Evolutionary conservation across 2,888 invertebrate genomes (phyloP), one percentile per base, ranked within the genome.

Genomic region (Nezara viridula): DNA sequence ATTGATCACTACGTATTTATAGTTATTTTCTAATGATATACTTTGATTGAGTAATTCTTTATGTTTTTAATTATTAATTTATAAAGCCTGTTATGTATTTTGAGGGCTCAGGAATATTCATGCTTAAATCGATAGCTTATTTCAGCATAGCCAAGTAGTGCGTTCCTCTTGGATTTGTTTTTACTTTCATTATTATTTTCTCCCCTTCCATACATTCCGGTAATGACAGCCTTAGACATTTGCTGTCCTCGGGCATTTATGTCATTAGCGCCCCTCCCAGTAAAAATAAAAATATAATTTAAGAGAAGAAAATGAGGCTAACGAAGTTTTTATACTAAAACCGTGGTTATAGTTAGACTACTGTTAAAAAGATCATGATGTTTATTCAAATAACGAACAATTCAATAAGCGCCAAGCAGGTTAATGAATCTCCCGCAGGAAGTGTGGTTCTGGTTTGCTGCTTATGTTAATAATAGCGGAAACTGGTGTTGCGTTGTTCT

Each of bases 261-360:
- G n/a, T n/a, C n/a, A n/a, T n/a, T n/a, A n/a, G n/a, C n/a, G n/a
- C n/a, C n/a, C n/a, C n/a, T n/a, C n/a, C n/a, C n/a, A n/a, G n/a
- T n/a, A n/a, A n/a, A n/a, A n/a, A n/a, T n/a, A n/a, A n/a, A n/a
- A n/a, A n/a, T n/a, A n/a, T n/a, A n/a, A n/a, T n/a, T n/a, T n/a
- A n/a, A n/a, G n/a, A n/a, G n/a, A n/a, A n/a, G n/a, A n/a, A n/a
- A n/a, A n/a, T n/a, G n/a, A 9, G n/a, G n/a, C 24, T 55, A n/a
- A n/a, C n/a, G n/a, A n/a, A n/a, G 1, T 9, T n/a, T 12, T n/a
- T 2, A 2, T 19, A 19, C 19, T n/a, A 12, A n/a, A 21, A 2
- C 7, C n/a, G 7, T 12, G 2, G 12, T 55, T 55, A 66, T 66
- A 3, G n/a, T 7, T 7, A 21, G 6, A 0, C 37, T 19, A 19